Conservation (phyloP, 1,140 invertebrate genomes). For the Drosophila orena region DNA sequence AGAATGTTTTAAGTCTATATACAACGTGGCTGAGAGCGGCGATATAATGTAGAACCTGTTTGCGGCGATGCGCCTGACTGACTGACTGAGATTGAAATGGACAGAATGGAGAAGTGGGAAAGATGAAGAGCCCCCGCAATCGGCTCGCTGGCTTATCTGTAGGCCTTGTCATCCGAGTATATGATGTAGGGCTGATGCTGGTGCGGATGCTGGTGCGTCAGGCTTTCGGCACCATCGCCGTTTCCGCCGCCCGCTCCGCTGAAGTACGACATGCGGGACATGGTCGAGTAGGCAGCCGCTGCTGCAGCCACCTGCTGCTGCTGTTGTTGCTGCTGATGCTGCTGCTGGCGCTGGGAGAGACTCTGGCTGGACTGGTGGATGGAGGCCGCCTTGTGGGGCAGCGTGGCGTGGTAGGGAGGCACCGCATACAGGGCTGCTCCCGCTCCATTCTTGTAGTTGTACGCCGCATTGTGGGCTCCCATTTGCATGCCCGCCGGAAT, state of each 20-base stretch:
- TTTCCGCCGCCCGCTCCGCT: constrained; percentile 62
- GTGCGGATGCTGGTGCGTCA: constrained; percentile 60
- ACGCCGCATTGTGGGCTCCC: constrained; percentile 85
- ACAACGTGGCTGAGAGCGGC: constrained; percentile 75
- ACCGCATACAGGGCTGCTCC: constrained; percentile 86
- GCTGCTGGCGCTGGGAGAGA: constrained; percentile 86
- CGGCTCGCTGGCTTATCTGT: constrained; percentile 66
- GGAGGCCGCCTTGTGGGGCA: constrained; percentile 87
- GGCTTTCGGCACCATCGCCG: constrained; percentile 62
- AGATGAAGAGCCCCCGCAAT: constrained; percentile 27
- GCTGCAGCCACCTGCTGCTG: constrained; percentile 84
- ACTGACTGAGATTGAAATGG: constrained; percentile 54
- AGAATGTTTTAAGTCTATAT: constrained; percentile 74
- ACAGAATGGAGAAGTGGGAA: constrained; percentile 29
- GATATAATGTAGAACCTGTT: constrained; percentile 77
- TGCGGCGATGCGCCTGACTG: constrained; percentile 73
- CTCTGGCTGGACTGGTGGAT: constrained; percentile 85
- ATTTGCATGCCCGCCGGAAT: constrained; percentile 85
- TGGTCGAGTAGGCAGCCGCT: constrained; percentile 83
- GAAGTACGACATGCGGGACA: constrained; percentile 83
- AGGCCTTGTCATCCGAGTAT: constrained; percentile 84
- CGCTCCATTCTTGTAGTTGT: constrained; percentile 85
- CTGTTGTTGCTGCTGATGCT: constrained; percentile 84
- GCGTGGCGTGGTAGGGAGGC: constrained; percentile 86
- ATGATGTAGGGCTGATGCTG: constrained; percentile 83